phyloP scores from a whole-genome alignment of 2,113 vertebrate genomes.

The Sinocyclocheilus anophthalmus region DNA sequence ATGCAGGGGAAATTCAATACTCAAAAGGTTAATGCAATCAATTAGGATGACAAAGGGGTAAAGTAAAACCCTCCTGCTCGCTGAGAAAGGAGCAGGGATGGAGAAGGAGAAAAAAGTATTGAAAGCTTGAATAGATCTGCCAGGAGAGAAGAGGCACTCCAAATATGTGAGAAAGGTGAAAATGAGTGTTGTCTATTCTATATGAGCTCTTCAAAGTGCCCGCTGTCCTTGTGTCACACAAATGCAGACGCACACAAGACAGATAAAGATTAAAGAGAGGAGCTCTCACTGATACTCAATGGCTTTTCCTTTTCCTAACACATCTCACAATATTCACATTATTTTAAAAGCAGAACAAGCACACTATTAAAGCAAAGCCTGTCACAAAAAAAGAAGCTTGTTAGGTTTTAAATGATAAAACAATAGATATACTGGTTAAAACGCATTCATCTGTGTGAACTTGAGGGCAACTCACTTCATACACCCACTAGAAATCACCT shows the following conservation, averaged over 20 bases:
- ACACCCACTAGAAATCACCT: conserved; percentile 19
- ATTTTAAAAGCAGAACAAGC: not conserved
- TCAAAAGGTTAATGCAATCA: conserved; percentile 99
- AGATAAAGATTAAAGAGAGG: conserved; percentile 48
- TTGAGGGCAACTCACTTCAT: not conserved
- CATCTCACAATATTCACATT: not conserved
- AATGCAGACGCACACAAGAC: conserved; percentile 61
- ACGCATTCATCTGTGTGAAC: not conserved
- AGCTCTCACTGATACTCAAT: not conserved
- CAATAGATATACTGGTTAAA: not conserved
- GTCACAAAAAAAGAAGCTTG: not conserved
- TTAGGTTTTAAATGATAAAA: not conserved
- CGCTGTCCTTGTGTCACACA: conserved; percentile 39
- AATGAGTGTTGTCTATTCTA: conserved; percentile 76
- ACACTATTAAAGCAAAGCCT: not conserved
- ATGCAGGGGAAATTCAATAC: conserved; percentile 99
- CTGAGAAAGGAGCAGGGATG: conserved; percentile 82
- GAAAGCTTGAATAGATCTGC: conserved; percentile 79
- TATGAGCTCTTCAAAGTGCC: conserved; percentile 68
- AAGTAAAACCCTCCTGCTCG: conserved; percentile 97
- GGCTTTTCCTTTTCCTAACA: not conserved
- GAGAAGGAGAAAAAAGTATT: conserved; percentile 74
- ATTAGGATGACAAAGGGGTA: conserved; percentile 99
- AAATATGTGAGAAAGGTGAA: conserved; percentile 65
- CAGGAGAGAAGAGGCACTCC: conserved; percentile 74